Evolutionary conservation across 2,113 vertebrate species (phyloP).

Genomic region (Aegotheles bennettii): DNA sequence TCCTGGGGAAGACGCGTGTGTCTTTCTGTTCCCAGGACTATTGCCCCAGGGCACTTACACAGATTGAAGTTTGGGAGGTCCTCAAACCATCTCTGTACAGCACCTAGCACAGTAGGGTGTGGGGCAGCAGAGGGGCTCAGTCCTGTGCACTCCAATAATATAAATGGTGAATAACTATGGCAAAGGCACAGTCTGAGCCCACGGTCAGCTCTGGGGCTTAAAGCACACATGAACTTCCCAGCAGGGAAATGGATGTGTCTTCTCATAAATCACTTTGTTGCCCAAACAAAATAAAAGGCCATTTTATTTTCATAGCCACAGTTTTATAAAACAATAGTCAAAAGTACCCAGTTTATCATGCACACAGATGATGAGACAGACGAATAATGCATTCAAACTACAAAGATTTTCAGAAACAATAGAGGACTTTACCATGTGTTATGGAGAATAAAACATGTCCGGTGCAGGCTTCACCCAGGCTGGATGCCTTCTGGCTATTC

Average conservation of each 20-base stretch:
- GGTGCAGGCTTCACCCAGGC: background rate
- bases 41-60: background rate
- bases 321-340: background rate
- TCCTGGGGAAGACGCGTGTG: background rate
- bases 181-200: background rate
- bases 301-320: background rate
- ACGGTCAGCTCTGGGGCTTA: background rate
- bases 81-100: background rate
- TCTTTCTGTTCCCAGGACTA: background rate
- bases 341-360: background rate
- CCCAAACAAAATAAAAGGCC: background rate
- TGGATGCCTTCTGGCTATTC: background rate
- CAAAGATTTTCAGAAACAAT: constrained; percentile 11
- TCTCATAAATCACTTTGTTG: background rate
- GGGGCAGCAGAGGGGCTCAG: background rate
- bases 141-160: background rate
- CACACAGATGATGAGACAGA: background rate
- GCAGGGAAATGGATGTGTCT: background rate
- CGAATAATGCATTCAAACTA: background rate
- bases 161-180: background rate
- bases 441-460: background rate
- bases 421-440: background rate
- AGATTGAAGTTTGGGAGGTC: background rate
- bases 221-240: background rate
- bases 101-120: background rate